phyloP scores from a whole-genome alignment of 2,797 vertebrate species.

The Onychomys arenicola region DNA sequence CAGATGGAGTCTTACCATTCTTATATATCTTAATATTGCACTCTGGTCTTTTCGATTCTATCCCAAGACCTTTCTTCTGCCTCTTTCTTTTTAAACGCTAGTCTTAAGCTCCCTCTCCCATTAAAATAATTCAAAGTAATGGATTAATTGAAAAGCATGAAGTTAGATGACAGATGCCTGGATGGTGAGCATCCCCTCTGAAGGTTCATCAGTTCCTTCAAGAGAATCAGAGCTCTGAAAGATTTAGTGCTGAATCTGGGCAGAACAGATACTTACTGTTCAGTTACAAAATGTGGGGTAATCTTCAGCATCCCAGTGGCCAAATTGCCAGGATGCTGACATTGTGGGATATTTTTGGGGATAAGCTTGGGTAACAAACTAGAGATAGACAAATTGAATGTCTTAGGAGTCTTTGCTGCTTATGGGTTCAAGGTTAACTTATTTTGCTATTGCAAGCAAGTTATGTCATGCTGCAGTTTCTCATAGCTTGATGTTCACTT shows the following conservation, averaged over 20 bases:
- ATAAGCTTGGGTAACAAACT: not conserved
- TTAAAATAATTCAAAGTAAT: slow-evolving; percentile 8
- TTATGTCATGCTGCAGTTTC: not conserved
- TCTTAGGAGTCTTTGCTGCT: not conserved
- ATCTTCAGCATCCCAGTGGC: not conserved
- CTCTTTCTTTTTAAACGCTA: not conserved
- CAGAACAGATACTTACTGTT: not conserved
- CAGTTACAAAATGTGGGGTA: not conserved
- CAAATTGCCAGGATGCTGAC: not conserved
- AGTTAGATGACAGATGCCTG: not conserved
- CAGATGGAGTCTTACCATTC: not conserved
- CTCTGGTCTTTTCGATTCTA: not conserved
- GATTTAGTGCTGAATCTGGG: not conserved
- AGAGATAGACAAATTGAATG: not conserved
- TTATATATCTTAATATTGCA: not conserved
- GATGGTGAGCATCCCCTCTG: not conserved
- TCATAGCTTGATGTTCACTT: not conserved
- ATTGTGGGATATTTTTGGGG: not conserved
- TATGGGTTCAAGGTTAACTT: not conserved
- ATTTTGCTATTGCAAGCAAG: not conserved
- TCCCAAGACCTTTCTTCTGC: not conserved
- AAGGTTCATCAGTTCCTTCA: not conserved
- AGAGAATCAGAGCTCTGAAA: not conserved
- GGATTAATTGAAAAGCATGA: slow-evolving; percentile 41
- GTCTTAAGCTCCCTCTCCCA: not conserved